Conservation (phyloP, 2,888 invertebrate species). For the Oeneis ivallda region DNA sequence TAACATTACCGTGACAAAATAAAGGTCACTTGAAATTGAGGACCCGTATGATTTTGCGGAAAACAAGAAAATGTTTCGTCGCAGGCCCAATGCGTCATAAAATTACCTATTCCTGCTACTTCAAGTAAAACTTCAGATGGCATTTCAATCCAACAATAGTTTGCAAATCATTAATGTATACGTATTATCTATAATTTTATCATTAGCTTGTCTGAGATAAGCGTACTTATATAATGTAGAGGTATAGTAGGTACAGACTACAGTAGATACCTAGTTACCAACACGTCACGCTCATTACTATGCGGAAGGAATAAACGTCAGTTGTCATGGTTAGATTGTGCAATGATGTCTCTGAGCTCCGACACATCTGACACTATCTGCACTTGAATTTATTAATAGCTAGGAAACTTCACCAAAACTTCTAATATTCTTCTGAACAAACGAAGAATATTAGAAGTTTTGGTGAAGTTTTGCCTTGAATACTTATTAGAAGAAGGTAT, state of each 20-base stretch:
- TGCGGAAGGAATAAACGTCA: conserved; percentile 12
- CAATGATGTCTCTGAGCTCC: conserved; percentile 27
- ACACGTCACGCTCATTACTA: no score
- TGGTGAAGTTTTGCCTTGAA: no score
- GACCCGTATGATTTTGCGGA: conserved; percentile 43
- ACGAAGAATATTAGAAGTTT: no score
- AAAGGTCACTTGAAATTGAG: conserved; percentile 52
- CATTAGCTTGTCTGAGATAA: conserved; percentile 21
- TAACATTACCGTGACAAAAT: conserved; percentile 43
- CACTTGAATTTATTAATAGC: conserved; percentile 12
- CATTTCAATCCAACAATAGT: not conserved
- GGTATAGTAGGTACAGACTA: not conserved
- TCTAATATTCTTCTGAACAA: no score
- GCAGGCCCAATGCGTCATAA: not conserved
- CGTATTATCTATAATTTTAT: conserved; percentile 33
- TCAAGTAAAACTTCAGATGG: not conserved
- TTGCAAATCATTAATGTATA: conserved; percentile 26
- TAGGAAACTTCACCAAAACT: no score
- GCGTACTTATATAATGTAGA: not conserved
- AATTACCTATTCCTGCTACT: not conserved
- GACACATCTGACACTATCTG: conserved; percentile 17
- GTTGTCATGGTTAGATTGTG: conserved; percentile 39
- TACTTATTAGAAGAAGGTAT: no score
- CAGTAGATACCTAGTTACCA: no score
- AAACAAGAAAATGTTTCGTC: conserved; percentile 31